Percentiles rank a stretch among this genome's conserved stretches.
Evolutionary conservation across 1,140 invertebrate genomes (phyloP).

Genomic region (Drosophila seguyi): DNA sequence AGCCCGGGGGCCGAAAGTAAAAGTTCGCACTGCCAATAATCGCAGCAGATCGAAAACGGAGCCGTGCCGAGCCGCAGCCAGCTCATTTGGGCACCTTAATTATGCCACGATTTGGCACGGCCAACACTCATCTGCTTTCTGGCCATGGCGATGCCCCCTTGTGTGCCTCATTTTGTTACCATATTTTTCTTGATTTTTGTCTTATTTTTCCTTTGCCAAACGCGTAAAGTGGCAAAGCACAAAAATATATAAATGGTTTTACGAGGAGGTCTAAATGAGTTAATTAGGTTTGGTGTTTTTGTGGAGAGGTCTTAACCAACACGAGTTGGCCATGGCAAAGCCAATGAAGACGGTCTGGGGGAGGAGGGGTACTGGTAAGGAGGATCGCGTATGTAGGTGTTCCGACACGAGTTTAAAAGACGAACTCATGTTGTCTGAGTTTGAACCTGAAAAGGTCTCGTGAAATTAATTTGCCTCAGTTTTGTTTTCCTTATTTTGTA

Average conservation of each 20-base stretch:
- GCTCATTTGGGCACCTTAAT: conserved; percentile 33
- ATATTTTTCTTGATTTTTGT: conserved; percentile 15
- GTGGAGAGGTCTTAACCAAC: conserved; percentile 34
- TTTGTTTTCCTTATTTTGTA: neutral
- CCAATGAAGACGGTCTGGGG: conserved; percentile 24
- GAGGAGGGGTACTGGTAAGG: neutral
- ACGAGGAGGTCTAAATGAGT: conserved; percentile 53
- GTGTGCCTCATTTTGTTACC: conserved; percentile 30
- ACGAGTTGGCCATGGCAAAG: conserved; percentile 43
- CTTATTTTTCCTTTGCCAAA: conserved; percentile 20
- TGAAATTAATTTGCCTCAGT: neutral
- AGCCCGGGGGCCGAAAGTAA: conserved; percentile 57
- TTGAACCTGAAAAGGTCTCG: neutral
- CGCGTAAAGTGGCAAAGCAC: conserved; percentile 44
- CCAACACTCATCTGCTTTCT: conserved; percentile 56
- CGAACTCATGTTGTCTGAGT: neutral
- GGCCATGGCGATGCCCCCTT: conserved; percentile 50
- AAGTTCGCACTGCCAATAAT: conserved; percentile 52
- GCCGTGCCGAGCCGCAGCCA: conserved; percentile 16
- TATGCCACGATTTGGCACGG: conserved; percentile 52
- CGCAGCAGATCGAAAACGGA: conserved; percentile 25
- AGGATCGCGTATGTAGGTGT: conserved; percentile 15
- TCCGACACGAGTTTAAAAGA: neutral
- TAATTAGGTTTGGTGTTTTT: conserved; percentile 47
- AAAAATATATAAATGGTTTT: conserved; percentile 41